Base-by-base conservation (phyloP, 1,140 invertebrate genomes). In the Drosophila murphyi region DNA sequence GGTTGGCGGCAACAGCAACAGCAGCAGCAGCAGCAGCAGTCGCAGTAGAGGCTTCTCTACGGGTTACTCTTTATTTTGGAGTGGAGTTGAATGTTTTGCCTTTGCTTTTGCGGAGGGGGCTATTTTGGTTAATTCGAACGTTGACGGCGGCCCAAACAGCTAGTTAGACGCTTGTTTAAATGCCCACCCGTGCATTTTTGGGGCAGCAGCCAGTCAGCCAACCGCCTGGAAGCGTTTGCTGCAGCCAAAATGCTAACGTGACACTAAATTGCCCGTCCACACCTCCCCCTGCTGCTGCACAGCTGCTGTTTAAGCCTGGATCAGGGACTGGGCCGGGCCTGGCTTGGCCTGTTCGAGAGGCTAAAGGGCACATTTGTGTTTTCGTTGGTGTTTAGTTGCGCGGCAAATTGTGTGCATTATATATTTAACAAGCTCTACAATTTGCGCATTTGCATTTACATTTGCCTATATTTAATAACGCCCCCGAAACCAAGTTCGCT, bases 201-300 rank as follows among this genome's bases (percentile, higher is more conserved):
- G 39, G 61, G 52, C 52, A 54, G 52, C 57, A 43, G 5, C 3
- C 39, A 43, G 39, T n/a, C 10, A 43, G 39, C 4, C 6, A 20
- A 20, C 20, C 51, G 65, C 72, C 67, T 71, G 60, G 60, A 63
- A 64, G 59, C 60, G 32, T 64, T 78, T 68, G 78, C 50, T 81
- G 81, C 83, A 72, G 72, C 55, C 55, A 88, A 89, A 83, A 88
- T 88, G 80, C 85, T 88, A 88, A 88, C 85, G 85, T 89, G 85
- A 88, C 85, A 80, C 85, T 88, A 88, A 88, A 89, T 88, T 89
- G 83, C 78, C 61, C 75, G 78, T 20, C 20, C 20, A 20, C 20
- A 1, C 20, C 20, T 20, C 20, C 68, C 71, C 48, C 34, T 3
- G 39, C 55, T 51, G 12, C 62, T 67, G 48, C 50, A 39, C 31